These are phyloP conservation scores for Volucella zonaria DNA, from an alignment of 2,888 invertebrate genomes.

Conservation along the genomic window DNA sequence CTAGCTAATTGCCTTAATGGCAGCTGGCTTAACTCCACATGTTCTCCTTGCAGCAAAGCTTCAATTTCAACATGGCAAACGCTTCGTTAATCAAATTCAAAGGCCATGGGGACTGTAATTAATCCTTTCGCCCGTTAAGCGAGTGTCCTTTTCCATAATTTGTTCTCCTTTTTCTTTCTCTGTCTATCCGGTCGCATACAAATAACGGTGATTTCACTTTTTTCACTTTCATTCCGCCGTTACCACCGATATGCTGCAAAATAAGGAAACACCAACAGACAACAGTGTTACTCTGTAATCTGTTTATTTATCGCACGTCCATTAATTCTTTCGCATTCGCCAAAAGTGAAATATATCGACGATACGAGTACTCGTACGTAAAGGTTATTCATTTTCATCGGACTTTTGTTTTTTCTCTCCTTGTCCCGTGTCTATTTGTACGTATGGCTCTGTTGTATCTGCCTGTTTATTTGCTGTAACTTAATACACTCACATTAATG, in stretches of 20 bases:
- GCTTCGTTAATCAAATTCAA: slow-evolving; percentile 74
- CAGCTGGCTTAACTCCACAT: slow-evolving; percentile 60
- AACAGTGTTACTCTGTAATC: slow-evolving; percentile 45
- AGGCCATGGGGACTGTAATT: slow-evolving; percentile 74
- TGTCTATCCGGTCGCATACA: not conserved
- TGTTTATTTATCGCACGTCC: slow-evolving; percentile 69
- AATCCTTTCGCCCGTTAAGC: slow-evolving; percentile 73
- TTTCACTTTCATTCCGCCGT: slow-evolving; percentile 65
- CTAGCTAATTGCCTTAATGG: slow-evolving; percentile 72
- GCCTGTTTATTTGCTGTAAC: not conserved
- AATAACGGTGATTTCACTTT: slow-evolving; percentile 69
- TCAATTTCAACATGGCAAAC: slow-evolving; percentile 28
- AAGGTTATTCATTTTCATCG: slow-evolving; percentile 64
- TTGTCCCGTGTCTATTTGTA: not conserved
- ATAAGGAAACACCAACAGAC: slow-evolving; percentile 56
- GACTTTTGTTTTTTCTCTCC: not conserved
- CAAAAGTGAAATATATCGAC: slow-evolving; percentile 38
- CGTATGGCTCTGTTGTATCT: slow-evolving; percentile 5
- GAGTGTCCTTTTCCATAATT: slow-evolving; percentile 70
- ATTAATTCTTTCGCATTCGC: slow-evolving; percentile 60
- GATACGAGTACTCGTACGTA: slow-evolving; percentile 31
- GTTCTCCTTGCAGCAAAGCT: slow-evolving; percentile 59
- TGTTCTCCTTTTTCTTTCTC: slow-evolving; percentile 13
- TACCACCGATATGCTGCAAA: slow-evolving; percentile 10
- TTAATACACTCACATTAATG: slow-evolving; percentile 11